Base-by-base conservation (phyloP, 2,797 vertebrate genomes). In the Carapus acus region DNA sequence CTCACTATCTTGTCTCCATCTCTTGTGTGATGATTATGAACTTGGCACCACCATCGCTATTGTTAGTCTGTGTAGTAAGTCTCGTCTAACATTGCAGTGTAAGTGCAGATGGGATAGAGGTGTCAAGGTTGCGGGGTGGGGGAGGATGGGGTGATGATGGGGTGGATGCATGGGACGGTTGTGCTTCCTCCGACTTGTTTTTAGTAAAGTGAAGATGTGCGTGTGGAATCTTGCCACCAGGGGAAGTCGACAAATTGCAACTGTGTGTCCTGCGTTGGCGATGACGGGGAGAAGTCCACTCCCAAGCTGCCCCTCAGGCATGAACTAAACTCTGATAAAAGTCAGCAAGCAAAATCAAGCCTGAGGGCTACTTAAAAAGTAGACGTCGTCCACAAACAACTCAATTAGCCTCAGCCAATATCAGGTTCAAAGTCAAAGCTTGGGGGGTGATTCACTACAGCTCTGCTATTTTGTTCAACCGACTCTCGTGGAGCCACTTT, bases 361-460 rank as follows among this genome's bases (percentile, higher is more conserved):
- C 50, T 40, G 7, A 0, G 41, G 53, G 63, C 44, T n/a, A 24
- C 52, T 33, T 41, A n/a, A 41, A 43, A 31, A 7, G 13, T 20
- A 52, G 53, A 20, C 38, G 43, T 12, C 41, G 33, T 55, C 60
- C 57, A 51, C 60, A 66, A 61, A 63, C 27, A 57, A 41, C 29
- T 69, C 67, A 65, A 54, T 65, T 64, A 67, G 55, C 48, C 7
- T 41, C 49, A 7, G 21, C 54, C 36, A 44, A 24, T 41, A 50
- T 59, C 58, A 64, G 15, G 45, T 74, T 75, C 61, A 73, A 73
- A 60, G 71, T 57, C 43, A 62, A 57, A 53, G 39, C 29, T 24
- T 8, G 37, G 13, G 12, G 37, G 11, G n/a, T 45, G 34, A 65
- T 51, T 67, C 22, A 56, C 48, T 56, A 4, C 55, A 8, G n/a